These are phyloP conservation scores for Caenorhabditis brenneri DNA, from an alignment of 1,140 invertebrate genomes.

Conservation along the genomic window DNA sequence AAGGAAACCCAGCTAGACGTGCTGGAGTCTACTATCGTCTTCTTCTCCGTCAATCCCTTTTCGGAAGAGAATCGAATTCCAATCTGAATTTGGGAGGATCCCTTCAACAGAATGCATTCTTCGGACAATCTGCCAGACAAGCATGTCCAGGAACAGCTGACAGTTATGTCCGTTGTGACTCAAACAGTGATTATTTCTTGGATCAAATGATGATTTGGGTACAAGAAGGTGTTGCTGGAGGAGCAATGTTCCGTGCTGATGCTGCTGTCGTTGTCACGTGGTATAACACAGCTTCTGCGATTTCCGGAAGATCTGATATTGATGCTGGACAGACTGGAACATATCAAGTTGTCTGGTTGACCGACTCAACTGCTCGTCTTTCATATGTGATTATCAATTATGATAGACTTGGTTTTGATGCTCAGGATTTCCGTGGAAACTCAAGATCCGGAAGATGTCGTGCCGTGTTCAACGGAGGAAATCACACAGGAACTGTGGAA, in stretches of 20 bases:
- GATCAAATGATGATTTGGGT: constrained; percentile 61
- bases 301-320: constrained; percentile 58
- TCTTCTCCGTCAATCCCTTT: constrained; percentile 54
- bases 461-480: constrained; percentile 70
- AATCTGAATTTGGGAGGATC: constrained; percentile 55
- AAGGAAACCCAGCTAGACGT: constrained; percentile 51
- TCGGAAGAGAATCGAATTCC: constrained; percentile 55
- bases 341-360: constrained; percentile 59
- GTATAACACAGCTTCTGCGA: constrained; percentile 59
- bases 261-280: constrained; percentile 59
- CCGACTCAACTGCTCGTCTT: constrained; percentile 56
- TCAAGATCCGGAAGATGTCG: constrained; percentile 56
- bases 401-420: constrained; percentile 60
- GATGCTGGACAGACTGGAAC: constrained; percentile 55
- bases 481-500: constrained; percentile 69
- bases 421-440: constrained; percentile 54
- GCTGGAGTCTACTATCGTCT: constrained; percentile 58
- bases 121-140: constrained; percentile 46
- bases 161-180: constrained; percentile 55
- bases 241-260: constrained; percentile 55
- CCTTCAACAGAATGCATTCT: constrained; percentile 49
- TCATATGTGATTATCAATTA: constrained; percentile 59
- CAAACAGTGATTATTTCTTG: constrained; percentile 52
- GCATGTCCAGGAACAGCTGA: constrained; percentile 56
- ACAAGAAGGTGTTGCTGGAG: constrained; percentile 58